Evolutionary conservation across 2,797 vertebrate species (phyloP).

Genomic region (Myoxocephalus aenaeus): DNA sequence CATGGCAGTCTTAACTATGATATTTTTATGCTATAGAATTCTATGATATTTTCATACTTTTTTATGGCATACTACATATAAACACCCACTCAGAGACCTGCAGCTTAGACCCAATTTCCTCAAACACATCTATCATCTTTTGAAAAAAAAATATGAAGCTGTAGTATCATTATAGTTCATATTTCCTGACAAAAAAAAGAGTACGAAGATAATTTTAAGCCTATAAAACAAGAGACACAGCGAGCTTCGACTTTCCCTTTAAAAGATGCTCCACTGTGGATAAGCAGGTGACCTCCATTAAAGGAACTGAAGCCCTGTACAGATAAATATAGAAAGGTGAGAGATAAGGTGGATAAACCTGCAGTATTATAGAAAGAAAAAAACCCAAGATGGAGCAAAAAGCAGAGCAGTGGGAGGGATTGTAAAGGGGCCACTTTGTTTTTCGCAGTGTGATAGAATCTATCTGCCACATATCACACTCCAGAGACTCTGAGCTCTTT

Average conservation of each 20-base stretch:
- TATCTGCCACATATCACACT: constrained; percentile 60
- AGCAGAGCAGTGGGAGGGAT: constrained; percentile 33
- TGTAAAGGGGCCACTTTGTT: constrained; percentile 47
- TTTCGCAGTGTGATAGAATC: constrained; percentile 63
- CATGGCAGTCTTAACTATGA: too few species aligned
- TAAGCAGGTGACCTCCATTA: constrained; percentile 62
- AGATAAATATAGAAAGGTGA: constrained; percentile 63
- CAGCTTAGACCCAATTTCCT: neutral
- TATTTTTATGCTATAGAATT: too few species aligned
- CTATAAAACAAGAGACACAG: constrained; percentile 23
- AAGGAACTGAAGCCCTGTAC: constrained; percentile 36
- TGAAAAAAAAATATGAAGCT: neutral
- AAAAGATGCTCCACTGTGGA: constrained; percentile 46
- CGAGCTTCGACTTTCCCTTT: constrained; percentile 36
- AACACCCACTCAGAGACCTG: neutral
- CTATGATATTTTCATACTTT: too few species aligned
- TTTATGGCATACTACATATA: neutral
- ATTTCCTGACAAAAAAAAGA: constrained; percentile 7
- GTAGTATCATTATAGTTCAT: neutral
- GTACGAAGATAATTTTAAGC: neutral
- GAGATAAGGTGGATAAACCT: constrained; percentile 62
- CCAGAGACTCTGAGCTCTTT: constrained; percentile 64
- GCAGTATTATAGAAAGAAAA: constrained; percentile 40
- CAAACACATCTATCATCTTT: neutral
- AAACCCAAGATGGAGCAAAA: constrained; percentile 32